Evolutionary conservation across 2,113 vertebrate species (phyloP), one percentile per base, ranked within the genome.

Genomic region (Anser cygnoides): DNA sequence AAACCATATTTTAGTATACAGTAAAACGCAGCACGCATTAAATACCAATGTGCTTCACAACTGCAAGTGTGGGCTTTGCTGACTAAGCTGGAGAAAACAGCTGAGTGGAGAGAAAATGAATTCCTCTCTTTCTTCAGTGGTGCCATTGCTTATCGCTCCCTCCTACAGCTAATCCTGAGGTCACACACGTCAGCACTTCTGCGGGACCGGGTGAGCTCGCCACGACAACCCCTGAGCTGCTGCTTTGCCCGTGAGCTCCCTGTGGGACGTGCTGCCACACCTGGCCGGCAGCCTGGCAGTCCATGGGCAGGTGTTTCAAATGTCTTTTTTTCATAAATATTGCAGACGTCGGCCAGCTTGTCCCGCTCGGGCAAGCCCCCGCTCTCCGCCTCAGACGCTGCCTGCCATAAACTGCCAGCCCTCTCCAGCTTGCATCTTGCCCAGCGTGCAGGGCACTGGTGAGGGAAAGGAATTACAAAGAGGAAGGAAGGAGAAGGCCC

Each of bases 181-280:
- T 44, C 21, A 62, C 31, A 20, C 13, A 43, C 0, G 1, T 13
- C 37, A 3, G 0, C 10, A 55, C 33, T 78, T 9, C 46, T 1
- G 1, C 9, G 50, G 52, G 19, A 19, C 17, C 28, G 44, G 18
- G 6, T 19, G 80, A 84, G 21, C 86, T 85, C 3, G 1, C 13
- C 3, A 12, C 1, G 1, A 25, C 17, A 14, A 28, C 0, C 44
- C 58, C 58, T 26, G 6, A 50, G 71, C 26, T 46, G 10, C 28
- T 72, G 50, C 49, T 70, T 39, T 54, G 37, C 54, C 33, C 49
- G 13, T 0, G 20, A 88, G 39, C 4, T 68, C 55, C 65, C 55
- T 41, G 28, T 28, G 41, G 73, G 44, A 58, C 63, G 35, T 33
- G 2, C 0, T 10, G 62, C 31, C 58, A 50, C 35, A 44, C 3